A percentile compares a stretch with the other conserved stretches of the same genome.
Evolutionary conservation across 2,797 vertebrate genomes (phyloP).

Genomic region (Alfaro cultratus): DNA sequence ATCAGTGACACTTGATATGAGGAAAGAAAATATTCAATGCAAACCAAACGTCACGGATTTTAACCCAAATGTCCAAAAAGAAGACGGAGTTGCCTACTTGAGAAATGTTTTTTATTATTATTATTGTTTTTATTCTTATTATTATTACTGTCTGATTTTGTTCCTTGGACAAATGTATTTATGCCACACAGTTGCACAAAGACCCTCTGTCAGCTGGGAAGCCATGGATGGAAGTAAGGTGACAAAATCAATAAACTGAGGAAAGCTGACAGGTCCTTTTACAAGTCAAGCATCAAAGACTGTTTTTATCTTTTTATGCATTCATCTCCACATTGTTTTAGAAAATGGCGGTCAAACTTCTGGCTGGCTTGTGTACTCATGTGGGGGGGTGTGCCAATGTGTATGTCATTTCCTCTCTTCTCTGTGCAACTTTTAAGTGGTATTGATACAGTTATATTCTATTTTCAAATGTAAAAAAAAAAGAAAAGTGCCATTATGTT

Average conservation of each 20-base stretch:
- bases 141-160: slow-evolving; percentile 29
- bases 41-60: slow-evolving; percentile 62
- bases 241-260: slow-evolving; percentile 13
- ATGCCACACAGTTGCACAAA: slow-evolving; percentile 59
- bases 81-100: slow-evolving; percentile 44
- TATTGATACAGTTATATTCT: slow-evolving; percentile 41
- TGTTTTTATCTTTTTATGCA: slow-evolving; percentile 15
- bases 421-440: slow-evolving; percentile 37
- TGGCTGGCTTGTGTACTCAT: neutral
- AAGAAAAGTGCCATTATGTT: slow-evolving; percentile 73
- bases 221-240: slow-evolving; percentile 50
- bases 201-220: slow-evolving; percentile 52
- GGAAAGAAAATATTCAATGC: slow-evolving; percentile 27
- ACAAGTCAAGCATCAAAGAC: slow-evolving; percentile 40
- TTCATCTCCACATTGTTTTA: slow-evolving; percentile 22
- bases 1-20: slow-evolving; percentile 42
- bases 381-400: neutral
- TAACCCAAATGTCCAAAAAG: slow-evolving; percentile 48
- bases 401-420: slow-evolving; percentile 15
- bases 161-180: slow-evolving; percentile 54
- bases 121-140: neutral
- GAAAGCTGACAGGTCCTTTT: slow-evolving; percentile 29
- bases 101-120: slow-evolving; percentile 18
- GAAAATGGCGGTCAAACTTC: slow-evolving; percentile 15
- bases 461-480: slow-evolving; percentile 59